Conservation (phyloP, 2,888 invertebrate species). For the Meta bourneti region DNA sequence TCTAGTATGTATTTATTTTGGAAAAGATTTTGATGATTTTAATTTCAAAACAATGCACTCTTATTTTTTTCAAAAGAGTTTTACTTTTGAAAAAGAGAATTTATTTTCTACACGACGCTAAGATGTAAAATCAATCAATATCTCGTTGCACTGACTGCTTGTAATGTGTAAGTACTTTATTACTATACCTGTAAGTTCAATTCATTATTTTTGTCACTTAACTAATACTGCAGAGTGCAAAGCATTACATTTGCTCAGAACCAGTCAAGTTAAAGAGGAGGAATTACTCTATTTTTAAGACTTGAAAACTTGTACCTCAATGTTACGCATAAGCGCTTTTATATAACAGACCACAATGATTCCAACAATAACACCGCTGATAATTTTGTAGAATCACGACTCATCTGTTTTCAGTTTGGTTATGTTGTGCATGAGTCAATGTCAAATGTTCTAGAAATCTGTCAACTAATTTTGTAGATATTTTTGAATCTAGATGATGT, state of each 20-base stretch:
- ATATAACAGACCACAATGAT: background rate
- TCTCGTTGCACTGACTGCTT: background rate
- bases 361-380: slow-evolving; percentile 3
- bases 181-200: slow-evolving; percentile 1
- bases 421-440: slow-evolving; percentile 25
- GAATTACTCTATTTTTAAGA: slow-evolving; percentile 38
- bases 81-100: background rate
- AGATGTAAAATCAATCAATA: background rate
- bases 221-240: slow-evolving; percentile 7
- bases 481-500: slow-evolving; percentile 42
- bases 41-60: background rate
- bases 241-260: slow-evolving; percentile 26
- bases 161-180: slow-evolving; percentile 6
- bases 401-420: slow-evolving; percentile 7
- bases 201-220: background rate
- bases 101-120: background rate
- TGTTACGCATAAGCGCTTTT: slow-evolving; percentile 43
- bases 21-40: background rate
- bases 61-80: background rate
- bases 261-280: slow-evolving; percentile 13
- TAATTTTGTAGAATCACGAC: slow-evolving; percentile 27
- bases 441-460: slow-evolving; percentile 34
- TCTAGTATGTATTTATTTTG: background rate
- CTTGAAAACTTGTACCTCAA: slow-evolving; percentile 47
- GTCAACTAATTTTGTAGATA: slow-evolving; percentile 53